Evolutionary conservation across 2,797 vertebrate species (phyloP), one percentile per base, ranked within the genome.

Genomic region (Danio albolineatus): DNA sequence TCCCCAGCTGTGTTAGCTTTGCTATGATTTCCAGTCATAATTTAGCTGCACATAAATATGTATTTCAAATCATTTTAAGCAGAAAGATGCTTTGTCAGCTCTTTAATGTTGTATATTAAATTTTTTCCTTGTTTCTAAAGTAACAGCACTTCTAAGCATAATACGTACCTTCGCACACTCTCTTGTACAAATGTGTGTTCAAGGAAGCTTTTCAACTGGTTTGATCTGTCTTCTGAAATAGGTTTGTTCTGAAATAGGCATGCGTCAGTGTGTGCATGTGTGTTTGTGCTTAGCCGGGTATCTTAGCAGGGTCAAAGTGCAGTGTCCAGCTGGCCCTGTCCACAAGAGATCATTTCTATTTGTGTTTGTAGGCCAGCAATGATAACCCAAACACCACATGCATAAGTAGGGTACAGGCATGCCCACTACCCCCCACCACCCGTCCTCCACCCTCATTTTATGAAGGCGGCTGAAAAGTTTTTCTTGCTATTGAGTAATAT

Each of bases 251-350:
- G 41, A 67, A 75, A 43, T 28, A 6, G n/a, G 39, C 6, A 43
- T 69, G 64, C n/a, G 2, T 64, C 19, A 14, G 48, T 71, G n/a
- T 36, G 5, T 14, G 53, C 16, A 39, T 13, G 53, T 51, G 57
- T 78, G 7, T 64, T 62, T 53, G 10, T 46, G 17, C 14, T 44
- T 72, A 21, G 13, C 46, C 53, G 28, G 39, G 48, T 54, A 64
- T 72, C 46, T 62, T 16, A n/a, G 48, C 16, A 36, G 59, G 77
- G 69, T 79, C 77, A 79, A 79, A 73, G 77, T 71, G 17, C 67
- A 54, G 48, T 36, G 39, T 64, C 67, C 69, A 79, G 67, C 77
- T 79, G 67, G 38, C 39, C 59, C 6, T 21, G 17, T 61, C 66
- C 56, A 59, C 64, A 53, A 51, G 14, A 14, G 36, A 51, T 60